Conservation (phyloP, 2,113 vertebrate species). For the Gobius niger region DNA sequence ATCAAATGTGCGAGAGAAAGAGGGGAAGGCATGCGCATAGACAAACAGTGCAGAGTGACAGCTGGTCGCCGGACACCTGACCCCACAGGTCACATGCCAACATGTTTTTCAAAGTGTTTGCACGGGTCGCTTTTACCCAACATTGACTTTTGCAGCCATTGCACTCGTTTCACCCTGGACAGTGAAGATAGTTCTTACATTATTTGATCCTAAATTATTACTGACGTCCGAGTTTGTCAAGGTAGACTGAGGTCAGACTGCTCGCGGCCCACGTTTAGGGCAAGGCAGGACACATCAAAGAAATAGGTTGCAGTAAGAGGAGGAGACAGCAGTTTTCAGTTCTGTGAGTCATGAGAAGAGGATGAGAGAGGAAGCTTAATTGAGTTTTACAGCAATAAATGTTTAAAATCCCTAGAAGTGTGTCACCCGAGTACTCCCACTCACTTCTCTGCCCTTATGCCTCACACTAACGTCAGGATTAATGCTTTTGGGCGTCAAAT, state of each 20-base stretch:
- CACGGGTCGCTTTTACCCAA: conserved; percentile 18
- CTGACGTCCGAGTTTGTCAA: conserved; percentile 22
- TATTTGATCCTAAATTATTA: conserved; percentile 23
- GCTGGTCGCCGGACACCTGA: conserved; percentile 63
- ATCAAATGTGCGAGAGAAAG: conserved; percentile 4
- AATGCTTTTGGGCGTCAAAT: conserved; percentile 28
- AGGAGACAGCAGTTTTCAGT: conserved; percentile 29
- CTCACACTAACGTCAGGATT: conserved; percentile 58
- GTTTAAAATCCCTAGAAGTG: conserved; percentile 52
- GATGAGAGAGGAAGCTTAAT: conserved; percentile 24
- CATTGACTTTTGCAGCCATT: conserved; percentile 19
- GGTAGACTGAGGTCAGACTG: conserved; percentile 21
- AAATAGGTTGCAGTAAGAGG: conserved; percentile 16
- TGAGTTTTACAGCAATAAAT: conserved; percentile 37
- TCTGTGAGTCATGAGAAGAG: conserved; percentile 11
- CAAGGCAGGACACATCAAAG: conserved; percentile 47
- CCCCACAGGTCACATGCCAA: conserved; percentile 58
- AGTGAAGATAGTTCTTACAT: conserved; percentile 6
- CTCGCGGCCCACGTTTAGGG: conserved; percentile 21
- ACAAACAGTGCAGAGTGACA: conserved; percentile 53
- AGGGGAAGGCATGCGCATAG: background rate
- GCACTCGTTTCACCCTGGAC: conserved; percentile 9
- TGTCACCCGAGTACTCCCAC: conserved; percentile 53
- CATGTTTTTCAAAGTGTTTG: conserved; percentile 33
- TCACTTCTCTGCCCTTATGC: conserved; percentile 25